These are phyloP conservation scores for Hydraecia micacea DNA, from an alignment of 2,888 invertebrate genomes.

Conservation along the genomic window DNA sequence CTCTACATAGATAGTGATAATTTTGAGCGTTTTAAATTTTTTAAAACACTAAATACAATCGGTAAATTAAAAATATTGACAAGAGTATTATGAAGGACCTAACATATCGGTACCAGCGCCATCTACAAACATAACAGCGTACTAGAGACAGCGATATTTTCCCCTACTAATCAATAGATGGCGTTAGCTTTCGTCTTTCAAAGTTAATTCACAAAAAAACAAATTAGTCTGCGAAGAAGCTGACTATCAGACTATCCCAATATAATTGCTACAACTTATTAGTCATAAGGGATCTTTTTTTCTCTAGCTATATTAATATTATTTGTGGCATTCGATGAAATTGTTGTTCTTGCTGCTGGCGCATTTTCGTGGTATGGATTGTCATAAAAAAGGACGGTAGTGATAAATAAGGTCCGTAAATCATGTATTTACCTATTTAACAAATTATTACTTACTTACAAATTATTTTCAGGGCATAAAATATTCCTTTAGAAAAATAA, in stretches of 20 bases:
- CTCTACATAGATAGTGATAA: background rate
- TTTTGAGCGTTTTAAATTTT: too few species aligned
- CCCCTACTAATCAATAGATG: conserved; percentile 21
- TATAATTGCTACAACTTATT: background rate
- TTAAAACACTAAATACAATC: background rate
- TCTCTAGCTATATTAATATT: background rate
- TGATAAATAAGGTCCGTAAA: background rate
- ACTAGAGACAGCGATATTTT: background rate
- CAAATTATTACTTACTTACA: too few species aligned
- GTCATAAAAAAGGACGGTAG: background rate
- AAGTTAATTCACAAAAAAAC: background rate
- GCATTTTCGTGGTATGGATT: background rate
- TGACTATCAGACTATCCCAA: background rate
- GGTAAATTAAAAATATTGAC: background rate
- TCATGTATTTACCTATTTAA: background rate
- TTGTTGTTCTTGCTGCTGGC: background rate
- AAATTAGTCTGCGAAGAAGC: background rate
- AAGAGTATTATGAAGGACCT: conserved; percentile 50
- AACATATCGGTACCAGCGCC: background rate
- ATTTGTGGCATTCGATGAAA: background rate
- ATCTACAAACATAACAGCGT: background rate
- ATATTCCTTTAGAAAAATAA: background rate
- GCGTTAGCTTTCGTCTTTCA: background rate
- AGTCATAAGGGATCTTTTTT: background rate
- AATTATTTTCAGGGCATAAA: background rate